A percentile compares a stretch with the other conserved stretches of the same genome.
Evolutionary conservation across 2,113 vertebrate species (phyloP).

Genomic region (Asarcornis scutulata): DNA sequence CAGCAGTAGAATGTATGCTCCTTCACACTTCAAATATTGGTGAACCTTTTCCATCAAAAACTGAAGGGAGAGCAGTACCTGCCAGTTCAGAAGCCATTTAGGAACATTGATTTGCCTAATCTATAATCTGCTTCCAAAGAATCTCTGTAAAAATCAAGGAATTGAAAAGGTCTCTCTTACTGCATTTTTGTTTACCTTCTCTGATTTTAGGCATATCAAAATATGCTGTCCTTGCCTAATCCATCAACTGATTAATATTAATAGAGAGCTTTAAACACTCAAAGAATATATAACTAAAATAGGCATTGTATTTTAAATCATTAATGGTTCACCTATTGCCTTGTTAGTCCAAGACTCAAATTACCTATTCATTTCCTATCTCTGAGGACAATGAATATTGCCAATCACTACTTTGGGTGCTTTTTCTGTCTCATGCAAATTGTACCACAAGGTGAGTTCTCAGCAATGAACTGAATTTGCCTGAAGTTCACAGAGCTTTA

Average conservation of each 20-base stretch:
- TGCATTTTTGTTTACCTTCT: neutral
- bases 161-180: neutral
- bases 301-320: neutral
- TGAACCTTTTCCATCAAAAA: neutral
- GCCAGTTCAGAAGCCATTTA: neutral
- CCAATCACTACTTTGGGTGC: neutral
- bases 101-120: neutral
- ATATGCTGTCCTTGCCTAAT: neutral
- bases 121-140: neutral
- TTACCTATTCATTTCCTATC: neutral
- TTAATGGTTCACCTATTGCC: neutral
- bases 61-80: neutral
- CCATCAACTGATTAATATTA: neutral
- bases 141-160: neutral
- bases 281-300: neutral
- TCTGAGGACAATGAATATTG: neutral
- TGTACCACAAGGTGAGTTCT: constrained; percentile 50
- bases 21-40: neutral
- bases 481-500: constrained; percentile 68
- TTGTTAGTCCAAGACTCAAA: neutral
- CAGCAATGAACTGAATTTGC: constrained; percentile 53
- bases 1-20: neutral
- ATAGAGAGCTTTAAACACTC: neutral
- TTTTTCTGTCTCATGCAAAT: constrained; percentile 41
- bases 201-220: neutral